Base-by-base conservation (phyloP, 2,888 invertebrate genomes). In the Drosophila demipolita region DNA sequence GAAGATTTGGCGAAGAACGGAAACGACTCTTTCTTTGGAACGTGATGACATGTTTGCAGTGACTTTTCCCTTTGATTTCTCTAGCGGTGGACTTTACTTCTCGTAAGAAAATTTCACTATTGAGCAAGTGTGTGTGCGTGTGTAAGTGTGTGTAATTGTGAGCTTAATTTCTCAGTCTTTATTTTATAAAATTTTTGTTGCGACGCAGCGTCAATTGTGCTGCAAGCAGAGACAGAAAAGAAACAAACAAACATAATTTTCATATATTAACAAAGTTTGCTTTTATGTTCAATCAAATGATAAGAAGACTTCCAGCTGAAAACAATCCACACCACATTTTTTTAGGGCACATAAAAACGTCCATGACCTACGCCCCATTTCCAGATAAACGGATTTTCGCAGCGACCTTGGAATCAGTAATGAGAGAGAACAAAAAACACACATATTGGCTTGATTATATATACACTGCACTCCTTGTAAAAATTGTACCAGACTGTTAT, bases 1-100 rank as follows among this genome's bases (percentile, higher is more conserved):
- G 92, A 97, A 97, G 81, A 97, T 94, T 93, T 96, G 96, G 83
- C 96, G 95, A 93, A 97, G 96, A 59, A 96, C 97, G 33, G 96
- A 96, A 35, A 96, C 95, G 74, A 97, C 96, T 94, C 96, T 97
- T 91, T 97, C 97, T 93, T 96, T 96, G 38, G 97, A 96, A 81
- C 96, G 95, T 80, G 96, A 96, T 89, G 96, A 95, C 96, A 96
- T 96, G 88, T 93, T 94, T 52, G 55, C 68, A n/a, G 20, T 55
- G 53, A 15, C 65, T 45, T 50, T 49, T 57, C 42, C 68, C 40
- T 54, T 54, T 59, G 42, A 60, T 62, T 52, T n/a, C 32, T 75
- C 60, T 66, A 71, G 65, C 74, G 80, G 68, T 75, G 80, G 73
- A 58, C 69, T 71, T 72, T 33, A 55, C 60, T 70, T 69, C 38